Evolutionary conservation across 2,797 vertebrate genomes (phyloP).

Genomic region (Eupleurogrammus muticus): DNA sequence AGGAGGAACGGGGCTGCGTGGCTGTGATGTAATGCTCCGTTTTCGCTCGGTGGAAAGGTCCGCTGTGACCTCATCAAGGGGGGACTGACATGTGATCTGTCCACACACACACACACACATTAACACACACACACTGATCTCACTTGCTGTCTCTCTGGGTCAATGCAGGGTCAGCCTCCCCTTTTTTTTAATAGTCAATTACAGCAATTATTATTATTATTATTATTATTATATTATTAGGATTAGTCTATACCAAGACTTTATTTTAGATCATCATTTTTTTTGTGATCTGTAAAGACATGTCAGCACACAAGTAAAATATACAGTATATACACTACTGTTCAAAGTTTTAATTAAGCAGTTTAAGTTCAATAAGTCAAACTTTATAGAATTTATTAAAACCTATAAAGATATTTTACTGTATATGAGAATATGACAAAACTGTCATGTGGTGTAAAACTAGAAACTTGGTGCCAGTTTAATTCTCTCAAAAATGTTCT

Average conservation of each 20-base stretch:
- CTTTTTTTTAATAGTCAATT: too few relatives aligned
- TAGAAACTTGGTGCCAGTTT: too few relatives aligned
- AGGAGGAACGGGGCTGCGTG: slow-evolving; percentile 6
- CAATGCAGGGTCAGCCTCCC: slow-evolving; percentile 38
- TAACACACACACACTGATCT: slow-evolving; percentile 31
- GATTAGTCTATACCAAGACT: not conserved
- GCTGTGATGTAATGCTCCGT: slow-evolving; percentile 68
- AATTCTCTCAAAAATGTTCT: too few relatives aligned
- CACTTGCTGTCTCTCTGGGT: slow-evolving; percentile 27
- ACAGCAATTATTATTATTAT: too few relatives aligned
- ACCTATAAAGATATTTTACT: too few relatives aligned
- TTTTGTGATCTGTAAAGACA: slow-evolving; percentile 2
- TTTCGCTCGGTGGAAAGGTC: slow-evolving; percentile 72
- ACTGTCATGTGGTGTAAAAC: too few relatives aligned
- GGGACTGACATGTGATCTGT: slow-evolving; percentile 66
- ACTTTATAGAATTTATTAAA: too few relatives aligned
- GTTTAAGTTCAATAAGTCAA: too few relatives aligned
- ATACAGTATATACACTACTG: too few relatives aligned
- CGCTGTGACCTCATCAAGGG: slow-evolving; percentile 67
- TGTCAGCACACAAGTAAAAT: too few relatives aligned
- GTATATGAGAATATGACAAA: too few relatives aligned
- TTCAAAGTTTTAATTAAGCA: too few relatives aligned
- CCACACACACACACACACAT: slow-evolving; percentile 27
- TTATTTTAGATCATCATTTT: not conserved
- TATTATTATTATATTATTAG: not conserved